phyloP scores from a whole-genome alignment of 1,140 invertebrate genomes.

The Megalonaias nervosa region DNA sequence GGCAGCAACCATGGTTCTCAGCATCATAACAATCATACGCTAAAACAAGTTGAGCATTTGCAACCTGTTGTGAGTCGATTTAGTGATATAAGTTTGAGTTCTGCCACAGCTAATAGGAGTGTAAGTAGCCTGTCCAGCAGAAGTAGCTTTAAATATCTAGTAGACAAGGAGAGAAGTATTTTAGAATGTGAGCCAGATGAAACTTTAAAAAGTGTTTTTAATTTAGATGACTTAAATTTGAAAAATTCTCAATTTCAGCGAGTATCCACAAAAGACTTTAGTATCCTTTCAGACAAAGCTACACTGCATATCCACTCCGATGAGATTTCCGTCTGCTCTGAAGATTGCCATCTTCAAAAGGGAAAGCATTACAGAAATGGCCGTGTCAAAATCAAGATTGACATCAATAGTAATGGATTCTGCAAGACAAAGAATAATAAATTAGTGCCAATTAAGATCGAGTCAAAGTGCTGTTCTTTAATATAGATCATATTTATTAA shows the following conservation, averaged over 20 bases:
- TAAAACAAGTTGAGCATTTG: slow-evolving; percentile 28
- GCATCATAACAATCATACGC: slow-evolving; percentile 29
- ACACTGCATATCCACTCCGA: too few species aligned
- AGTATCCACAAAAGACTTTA: slow-evolving; percentile 21
- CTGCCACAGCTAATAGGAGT: slow-evolving; percentile 39
- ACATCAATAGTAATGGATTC: slow-evolving; percentile 60
- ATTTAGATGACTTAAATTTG: too few species aligned
- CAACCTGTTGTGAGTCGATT: slow-evolving; percentile 2
- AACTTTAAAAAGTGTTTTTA: background rate
- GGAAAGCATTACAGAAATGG: background rate
- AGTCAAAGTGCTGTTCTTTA: slow-evolving; percentile 65
- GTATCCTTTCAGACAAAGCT: slow-evolving; percentile 20
- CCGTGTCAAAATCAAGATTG: slow-evolving; percentile 43
- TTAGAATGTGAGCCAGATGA: slow-evolving; percentile 51
- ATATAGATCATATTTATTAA: slow-evolving; percentile 42
- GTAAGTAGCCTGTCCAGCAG: slow-evolving; percentile 41
- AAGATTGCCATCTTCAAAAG: slow-evolving; percentile 30
- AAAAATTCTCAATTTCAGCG: background rate
- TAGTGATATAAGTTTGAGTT: slow-evolving; percentile 32
- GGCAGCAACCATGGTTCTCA: slow-evolving; percentile 36
- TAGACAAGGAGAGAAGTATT: slow-evolving; percentile 43
- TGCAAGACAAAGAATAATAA: slow-evolving; percentile 43
- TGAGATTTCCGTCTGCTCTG: slow-evolving; percentile 14
- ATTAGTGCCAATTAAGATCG: slow-evolving; percentile 43
- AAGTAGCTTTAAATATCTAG: slow-evolving; percentile 52